These are phyloP conservation scores for Hyaena hyaena DNA, from an alignment of 2,113 vertebrate genomes.

Conservation along the genomic window DNA sequence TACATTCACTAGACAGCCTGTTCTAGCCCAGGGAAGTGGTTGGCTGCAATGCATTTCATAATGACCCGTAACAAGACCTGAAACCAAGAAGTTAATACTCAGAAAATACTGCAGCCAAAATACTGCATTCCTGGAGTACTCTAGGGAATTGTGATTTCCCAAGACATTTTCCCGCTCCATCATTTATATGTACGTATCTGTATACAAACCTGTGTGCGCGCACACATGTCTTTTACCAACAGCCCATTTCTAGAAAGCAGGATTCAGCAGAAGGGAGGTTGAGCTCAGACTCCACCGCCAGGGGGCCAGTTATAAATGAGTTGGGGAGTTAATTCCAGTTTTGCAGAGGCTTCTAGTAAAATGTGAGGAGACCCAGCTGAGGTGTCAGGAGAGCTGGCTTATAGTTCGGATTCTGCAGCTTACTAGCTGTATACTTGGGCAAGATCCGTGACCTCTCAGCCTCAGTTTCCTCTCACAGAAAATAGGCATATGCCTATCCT, in stretches of 20 bases:
- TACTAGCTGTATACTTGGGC: neutral
- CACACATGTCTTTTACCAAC: neutral
- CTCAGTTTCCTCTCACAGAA: neutral
- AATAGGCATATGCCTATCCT: neutral
- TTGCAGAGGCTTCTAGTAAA: constrained; percentile 7
- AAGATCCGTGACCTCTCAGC: neutral
- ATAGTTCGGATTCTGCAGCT: neutral
- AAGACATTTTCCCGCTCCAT: neutral
- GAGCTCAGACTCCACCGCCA: neutral
- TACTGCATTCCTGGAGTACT: neutral
- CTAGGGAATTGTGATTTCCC: constrained; percentile 5
- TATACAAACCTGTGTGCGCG: neutral
- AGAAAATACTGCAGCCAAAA: constrained; percentile 67
- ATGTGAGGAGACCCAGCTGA: neutral
- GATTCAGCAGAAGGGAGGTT: neutral
- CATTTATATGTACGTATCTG: neutral
- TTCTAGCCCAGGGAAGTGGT: constrained; percentile 19
- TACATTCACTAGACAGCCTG: neutral
- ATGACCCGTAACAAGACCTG: constrained; percentile 21
- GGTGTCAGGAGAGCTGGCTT: neutral
- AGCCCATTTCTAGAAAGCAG: constrained; percentile 13
- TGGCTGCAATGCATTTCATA: neutral
- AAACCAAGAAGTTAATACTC: constrained; percentile 59
- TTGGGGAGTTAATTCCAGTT: constrained; percentile 10
- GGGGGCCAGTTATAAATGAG: neutral